phyloP scores from a whole-genome alignment of 2,797 vertebrate genomes.

The Enteromius trimaculatus region DNA sequence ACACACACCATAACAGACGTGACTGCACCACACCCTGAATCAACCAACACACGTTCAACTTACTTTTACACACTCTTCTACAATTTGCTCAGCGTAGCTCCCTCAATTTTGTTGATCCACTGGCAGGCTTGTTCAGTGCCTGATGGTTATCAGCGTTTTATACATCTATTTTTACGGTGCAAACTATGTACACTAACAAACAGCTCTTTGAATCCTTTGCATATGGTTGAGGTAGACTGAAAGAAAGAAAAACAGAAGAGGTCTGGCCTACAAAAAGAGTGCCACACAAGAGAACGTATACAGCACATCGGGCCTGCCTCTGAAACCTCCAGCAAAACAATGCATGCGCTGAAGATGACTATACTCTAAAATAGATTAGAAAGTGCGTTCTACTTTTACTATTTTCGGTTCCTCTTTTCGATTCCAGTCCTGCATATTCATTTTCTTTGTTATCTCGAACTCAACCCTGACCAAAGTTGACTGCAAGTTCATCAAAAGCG shows the following conservation, averaged over 20 bases:
- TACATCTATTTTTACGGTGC: constrained; percentile 67
- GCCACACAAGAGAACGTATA: background rate
- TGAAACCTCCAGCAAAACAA: constrained; percentile 14
- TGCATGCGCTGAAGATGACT: constrained; percentile 1
- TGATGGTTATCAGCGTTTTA: constrained; percentile 67
- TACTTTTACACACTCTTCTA: constrained; percentile 20
- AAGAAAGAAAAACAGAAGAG: constrained; percentile 42
- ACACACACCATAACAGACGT: constrained; percentile 16
- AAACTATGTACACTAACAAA: constrained; percentile 33
- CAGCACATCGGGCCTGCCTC: constrained; percentile 7
- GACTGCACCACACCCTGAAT: constrained; percentile 37
- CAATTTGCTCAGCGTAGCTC: constrained; percentile 33
- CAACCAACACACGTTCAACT: constrained; percentile 13
- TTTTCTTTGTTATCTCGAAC: constrained; percentile 15
- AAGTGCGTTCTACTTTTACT: background rate
- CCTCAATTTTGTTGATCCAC: constrained; percentile 25
- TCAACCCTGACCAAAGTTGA: constrained; percentile 30
- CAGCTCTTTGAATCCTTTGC: constrained; percentile 18
- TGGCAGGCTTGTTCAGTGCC: constrained; percentile 46
- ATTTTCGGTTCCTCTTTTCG: constrained; percentile 37
- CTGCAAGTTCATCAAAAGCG: constrained; percentile 29
- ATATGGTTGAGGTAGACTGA: constrained; percentile 15
- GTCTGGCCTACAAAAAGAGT: constrained; percentile 20
- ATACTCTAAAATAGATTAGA: constrained; percentile 26
- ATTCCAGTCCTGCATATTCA: background rate